Evolutionary conservation across 2,888 invertebrate species (phyloP).

Genomic region (Gari tellinella): DNA sequence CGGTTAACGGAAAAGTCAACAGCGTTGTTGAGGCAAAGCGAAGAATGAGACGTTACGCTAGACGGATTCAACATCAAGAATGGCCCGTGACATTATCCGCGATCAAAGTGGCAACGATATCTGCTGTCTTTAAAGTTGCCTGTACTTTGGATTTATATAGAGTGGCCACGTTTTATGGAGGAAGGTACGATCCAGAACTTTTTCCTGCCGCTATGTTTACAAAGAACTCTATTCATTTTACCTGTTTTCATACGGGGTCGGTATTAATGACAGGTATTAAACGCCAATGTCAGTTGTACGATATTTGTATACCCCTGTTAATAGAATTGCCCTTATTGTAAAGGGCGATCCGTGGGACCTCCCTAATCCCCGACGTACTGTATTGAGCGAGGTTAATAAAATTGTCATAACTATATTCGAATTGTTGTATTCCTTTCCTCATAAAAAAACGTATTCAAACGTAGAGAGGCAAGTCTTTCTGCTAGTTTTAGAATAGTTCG

Average conservation of each 20-base stretch:
- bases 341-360: too few species aligned
- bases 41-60: slow-evolving; percentile 10
- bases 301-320: too few species aligned
- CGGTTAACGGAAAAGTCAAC: slow-evolving; percentile 4
- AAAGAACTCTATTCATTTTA: slow-evolving; percentile 15
- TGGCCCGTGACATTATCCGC: slow-evolving; percentile 4
- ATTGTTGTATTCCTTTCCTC: too few species aligned
- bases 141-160: slow-evolving; percentile 1
- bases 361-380: too few species aligned
- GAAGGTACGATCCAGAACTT: too few species aligned
- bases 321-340: too few species aligned
- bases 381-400: too few species aligned
- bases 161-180: slow-evolving; percentile 6
- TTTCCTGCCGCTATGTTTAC: slow-evolving; percentile 20
- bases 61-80: slow-evolving; percentile 12
- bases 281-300: slow-evolving; percentile 2
- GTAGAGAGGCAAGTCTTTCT: too few species aligned
- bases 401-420: too few species aligned
- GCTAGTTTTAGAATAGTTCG: too few species aligned
- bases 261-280: slow-evolving; percentile 27
- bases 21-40: background rate
- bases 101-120: slow-evolving; percentile 8
- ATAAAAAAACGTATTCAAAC: too few species aligned
- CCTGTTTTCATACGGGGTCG: slow-evolving; percentile 15
- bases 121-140: slow-evolving; percentile 13